Evolutionary conservation across 2,113 vertebrate species (phyloP), one percentile per base, ranked within the genome.

Genomic region (Perca flavescens): DNA sequence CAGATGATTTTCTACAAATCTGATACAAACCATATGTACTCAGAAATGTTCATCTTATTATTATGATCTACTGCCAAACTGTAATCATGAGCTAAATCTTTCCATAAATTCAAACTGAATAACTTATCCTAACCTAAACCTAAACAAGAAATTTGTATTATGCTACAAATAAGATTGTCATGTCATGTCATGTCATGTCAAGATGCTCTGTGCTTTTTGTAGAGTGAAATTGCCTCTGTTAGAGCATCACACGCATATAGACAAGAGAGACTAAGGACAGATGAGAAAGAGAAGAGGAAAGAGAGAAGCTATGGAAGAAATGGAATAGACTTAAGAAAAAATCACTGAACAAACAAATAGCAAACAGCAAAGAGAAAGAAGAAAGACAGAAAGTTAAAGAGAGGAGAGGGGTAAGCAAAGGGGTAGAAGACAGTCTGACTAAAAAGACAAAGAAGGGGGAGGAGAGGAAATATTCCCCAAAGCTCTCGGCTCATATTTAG

Each of bases 401-500:
- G 46, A 71, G 47, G 49, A 61, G 22, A 71, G 56, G 25, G 61
- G 75, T 63, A 46, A 74, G 25, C 63, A 21, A 80, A 21, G 34
- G 50, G 56, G 76, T 65, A 53, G 8, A 70, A 77, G 66, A 46
- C 53, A 34, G 36, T 21, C 43, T 60, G 58, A 87, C 34, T 53
- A 74, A n/a, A 77, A 75, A 84, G 58, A 79, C 19, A 64, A 81
- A 80, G 63, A 4, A 74, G 31, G 69, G 56, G 47, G 61, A 67
- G 34, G 53, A 74, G 47, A 57, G 60, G 61, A 75, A 86, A 72
- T 68, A 79, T 88, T 56, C 78, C 88, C 83, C 40, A 64, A 81
- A 88, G 88, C 61, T 0, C 49, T 84, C 6, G 50, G 60, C 79
- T 88, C 86, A 75, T 82, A 85, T 90, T 89, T 84, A 89, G 80